Percentiles rank a stretch among this genome's conserved stretches.
Conservation (phyloP, 2,797 vertebrate genomes). For the Otus scops region DNA sequence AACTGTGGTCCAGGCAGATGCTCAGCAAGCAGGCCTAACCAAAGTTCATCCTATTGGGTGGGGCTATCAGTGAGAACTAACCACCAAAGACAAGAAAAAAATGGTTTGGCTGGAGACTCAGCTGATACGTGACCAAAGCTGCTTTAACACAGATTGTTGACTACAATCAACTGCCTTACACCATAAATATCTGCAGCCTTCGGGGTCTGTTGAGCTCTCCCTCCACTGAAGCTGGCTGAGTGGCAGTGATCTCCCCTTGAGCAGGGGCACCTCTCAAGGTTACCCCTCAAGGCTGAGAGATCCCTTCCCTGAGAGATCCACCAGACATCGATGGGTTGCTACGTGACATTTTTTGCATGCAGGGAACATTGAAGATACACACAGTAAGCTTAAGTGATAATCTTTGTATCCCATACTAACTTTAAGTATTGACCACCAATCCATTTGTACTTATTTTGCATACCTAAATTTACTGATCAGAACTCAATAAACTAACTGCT, state of each 20-base stretch:
- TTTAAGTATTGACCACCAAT: neutral
- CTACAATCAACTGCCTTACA: neutral
- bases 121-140: neutral
- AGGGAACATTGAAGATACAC: neutral
- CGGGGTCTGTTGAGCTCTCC: neutral
- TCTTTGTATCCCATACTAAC: neutral
- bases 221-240: neutral
- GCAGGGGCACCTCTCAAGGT: neutral
- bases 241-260: accelerated
- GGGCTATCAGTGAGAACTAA: neutral
- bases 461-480: too few species aligned
- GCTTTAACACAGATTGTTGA: neutral
- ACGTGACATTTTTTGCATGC: neutral
- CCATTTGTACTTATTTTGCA: too few species aligned
- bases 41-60: neutral
- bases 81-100: neutral
- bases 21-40: neutral
- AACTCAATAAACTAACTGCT: neutral
- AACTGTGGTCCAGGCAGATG: neutral
- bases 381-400: neutral
- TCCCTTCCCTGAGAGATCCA: neutral
- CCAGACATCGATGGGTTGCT: neutral
- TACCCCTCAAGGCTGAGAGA: neutral
- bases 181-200: neutral
- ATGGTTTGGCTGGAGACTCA: neutral